phyloP scores from a whole-genome alignment of 2,888 invertebrate species.

The Chalcosyrphus nemorum region DNA sequence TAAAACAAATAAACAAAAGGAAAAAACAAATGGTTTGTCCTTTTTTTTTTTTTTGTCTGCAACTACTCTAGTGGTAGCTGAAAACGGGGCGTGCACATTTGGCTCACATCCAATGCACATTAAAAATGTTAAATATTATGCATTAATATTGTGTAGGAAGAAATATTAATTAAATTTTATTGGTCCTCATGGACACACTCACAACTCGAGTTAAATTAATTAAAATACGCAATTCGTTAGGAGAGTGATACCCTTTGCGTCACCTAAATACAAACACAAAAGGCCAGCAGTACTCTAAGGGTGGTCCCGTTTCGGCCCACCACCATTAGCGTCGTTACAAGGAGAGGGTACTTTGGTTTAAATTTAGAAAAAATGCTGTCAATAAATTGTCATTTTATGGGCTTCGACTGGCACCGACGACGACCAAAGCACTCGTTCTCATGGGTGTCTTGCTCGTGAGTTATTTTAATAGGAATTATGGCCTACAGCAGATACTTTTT shows the following conservation, averaged over 20 bases:
- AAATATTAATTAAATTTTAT: constrained; percentile 69
- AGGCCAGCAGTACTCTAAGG: not conserved
- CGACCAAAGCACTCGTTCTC: not conserved
- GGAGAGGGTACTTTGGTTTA: constrained; percentile 19
- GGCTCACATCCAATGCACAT: constrained; percentile 61
- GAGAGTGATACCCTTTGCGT: not conserved
- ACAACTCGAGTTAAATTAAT: constrained; percentile 40
- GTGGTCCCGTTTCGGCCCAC: constrained; percentile 14
- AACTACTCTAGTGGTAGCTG: not conserved
- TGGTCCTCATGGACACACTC: constrained; percentile 27
- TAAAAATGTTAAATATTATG: constrained; percentile 59
- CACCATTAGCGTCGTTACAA: not conserved
- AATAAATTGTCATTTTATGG: constrained; percentile 63
- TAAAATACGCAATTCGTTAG: constrained; percentile 35
- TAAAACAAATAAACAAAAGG: constrained; percentile 11
- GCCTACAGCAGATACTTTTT: constrained; percentile 4
- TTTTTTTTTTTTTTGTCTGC: not conserved
- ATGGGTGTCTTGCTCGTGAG: not conserved
- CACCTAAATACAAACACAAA: not conserved
- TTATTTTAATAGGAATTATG: constrained; percentile 16
- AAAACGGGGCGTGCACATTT: constrained; percentile 50
- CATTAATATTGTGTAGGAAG: constrained; percentile 66
- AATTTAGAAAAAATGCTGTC: constrained; percentile 57
- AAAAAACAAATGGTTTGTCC: not conserved
- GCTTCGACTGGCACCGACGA: constrained; percentile 29